A percentile compares a stretch with the other conserved stretches of the same genome.
Evolutionary conservation across 2,797 vertebrate genomes (phyloP).

Genomic region (Pteronotus mesoamericanus): DNA sequence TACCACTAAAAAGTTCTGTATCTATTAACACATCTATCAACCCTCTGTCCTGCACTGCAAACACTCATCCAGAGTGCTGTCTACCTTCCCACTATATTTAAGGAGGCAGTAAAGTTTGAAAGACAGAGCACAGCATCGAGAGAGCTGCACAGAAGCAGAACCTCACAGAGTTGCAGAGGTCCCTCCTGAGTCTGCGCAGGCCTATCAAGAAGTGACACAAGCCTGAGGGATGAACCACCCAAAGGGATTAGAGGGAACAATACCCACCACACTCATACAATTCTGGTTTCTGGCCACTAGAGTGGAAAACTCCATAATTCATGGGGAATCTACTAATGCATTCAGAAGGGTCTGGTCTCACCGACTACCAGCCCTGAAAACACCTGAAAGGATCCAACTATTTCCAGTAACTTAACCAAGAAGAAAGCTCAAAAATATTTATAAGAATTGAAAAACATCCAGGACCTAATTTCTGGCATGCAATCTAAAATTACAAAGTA

Average conservation of each 20-base stretch:
- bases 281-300: background rate
- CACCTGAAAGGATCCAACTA: background rate
- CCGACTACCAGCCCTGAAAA: background rate
- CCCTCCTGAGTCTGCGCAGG: background rate
- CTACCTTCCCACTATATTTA: background rate
- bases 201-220: background rate
- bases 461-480: background rate
- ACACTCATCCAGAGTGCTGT: background rate
- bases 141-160: background rate
- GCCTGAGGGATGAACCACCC: background rate
- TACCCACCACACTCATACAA: background rate
- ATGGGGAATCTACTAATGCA: background rate
- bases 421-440: background rate
- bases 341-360: background rate
- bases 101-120: background rate
- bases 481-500: background rate
- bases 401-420: background rate
- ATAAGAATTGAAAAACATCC: background rate
- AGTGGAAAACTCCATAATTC: background rate
- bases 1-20: background rate
- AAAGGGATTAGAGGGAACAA: background rate
- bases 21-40: background rate
- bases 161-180: background rate
- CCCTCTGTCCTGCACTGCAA: background rate
- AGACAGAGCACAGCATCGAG: background rate